These are phyloP conservation scores for Thalassophryne amazonica DNA, from an alignment of 2,797 vertebrate species.

Conservation along the genomic window DNA sequence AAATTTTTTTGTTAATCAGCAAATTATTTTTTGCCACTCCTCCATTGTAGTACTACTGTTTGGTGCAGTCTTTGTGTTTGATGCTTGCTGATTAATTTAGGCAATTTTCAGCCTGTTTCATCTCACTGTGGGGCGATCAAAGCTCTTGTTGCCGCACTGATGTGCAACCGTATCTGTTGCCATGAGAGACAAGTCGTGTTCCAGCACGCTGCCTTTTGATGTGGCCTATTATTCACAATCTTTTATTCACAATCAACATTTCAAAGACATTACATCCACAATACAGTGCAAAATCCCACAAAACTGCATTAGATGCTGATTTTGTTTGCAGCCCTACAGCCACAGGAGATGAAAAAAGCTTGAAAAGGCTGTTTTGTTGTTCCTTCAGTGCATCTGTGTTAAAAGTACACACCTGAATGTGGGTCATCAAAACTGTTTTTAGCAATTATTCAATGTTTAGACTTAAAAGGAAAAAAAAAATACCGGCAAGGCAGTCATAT, in stretches of 20 bases:
- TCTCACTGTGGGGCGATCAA: slow-evolving; percentile 20
- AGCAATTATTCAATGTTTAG: too few relatives aligned
- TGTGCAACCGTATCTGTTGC: slow-evolving; percentile 58
- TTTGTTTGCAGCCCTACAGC: too few relatives aligned
- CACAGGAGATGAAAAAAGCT: too few relatives aligned
- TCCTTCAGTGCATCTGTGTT: too few relatives aligned
- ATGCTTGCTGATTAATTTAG: slow-evolving; percentile 7
- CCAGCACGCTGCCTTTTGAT: slow-evolving; percentile 45
- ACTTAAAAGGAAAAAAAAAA: too few relatives aligned
- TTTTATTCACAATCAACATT: slow-evolving; percentile 18
- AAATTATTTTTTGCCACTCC: too few relatives aligned
- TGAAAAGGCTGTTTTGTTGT: too few relatives aligned
- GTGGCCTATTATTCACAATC: slow-evolving; percentile 25
- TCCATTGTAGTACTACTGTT: not conserved
- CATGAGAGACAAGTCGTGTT: slow-evolving; percentile 66
- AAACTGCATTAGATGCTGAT: not conserved
- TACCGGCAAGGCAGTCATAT: too few relatives aligned
- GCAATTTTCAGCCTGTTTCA: slow-evolving; percentile 4
- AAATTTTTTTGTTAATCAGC: too few relatives aligned
- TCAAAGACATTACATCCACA: slow-evolving; percentile 23
- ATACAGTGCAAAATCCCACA: not conserved
- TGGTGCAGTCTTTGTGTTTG: not conserved
- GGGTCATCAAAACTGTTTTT: too few relatives aligned
- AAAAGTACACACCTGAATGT: too few relatives aligned
- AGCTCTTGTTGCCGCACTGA: slow-evolving; percentile 29